Evolutionary conservation across 2,888 invertebrate species (phyloP).

Genomic region (Prosopocoilus inquinatus): DNA sequence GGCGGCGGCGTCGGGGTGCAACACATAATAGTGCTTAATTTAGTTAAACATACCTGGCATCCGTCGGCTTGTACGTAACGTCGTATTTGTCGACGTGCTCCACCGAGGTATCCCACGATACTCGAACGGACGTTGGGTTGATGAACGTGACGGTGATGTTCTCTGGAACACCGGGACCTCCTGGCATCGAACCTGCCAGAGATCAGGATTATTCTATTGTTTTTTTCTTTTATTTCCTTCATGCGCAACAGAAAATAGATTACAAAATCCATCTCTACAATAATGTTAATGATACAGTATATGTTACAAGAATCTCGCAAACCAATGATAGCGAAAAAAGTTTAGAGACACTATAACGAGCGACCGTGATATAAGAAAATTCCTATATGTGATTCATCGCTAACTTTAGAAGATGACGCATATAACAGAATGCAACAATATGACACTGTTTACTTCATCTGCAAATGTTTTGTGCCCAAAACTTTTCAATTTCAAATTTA

Average conservation of each 20-base stretch:
- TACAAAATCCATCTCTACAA: background rate
- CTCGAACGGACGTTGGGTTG: conserved; percentile 80
- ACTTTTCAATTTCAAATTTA: too few relatives aligned
- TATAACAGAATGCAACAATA: too few relatives aligned
- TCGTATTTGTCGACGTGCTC: conserved; percentile 86
- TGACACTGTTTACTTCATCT: too few relatives aligned
- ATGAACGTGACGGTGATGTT: conserved; percentile 88
- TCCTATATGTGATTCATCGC: too few relatives aligned
- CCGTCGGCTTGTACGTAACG: conserved; percentile 86
- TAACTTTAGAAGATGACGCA: too few relatives aligned
- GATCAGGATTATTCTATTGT: background rate
- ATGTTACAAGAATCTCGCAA: too few relatives aligned
- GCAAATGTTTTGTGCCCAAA: too few relatives aligned
- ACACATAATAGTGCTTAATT: background rate
- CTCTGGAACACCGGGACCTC: conserved; percentile 71
- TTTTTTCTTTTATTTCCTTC: background rate
- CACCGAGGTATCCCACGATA: conserved; percentile 82
- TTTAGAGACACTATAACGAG: too few relatives aligned
- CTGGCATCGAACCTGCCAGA: conserved; percentile 71
- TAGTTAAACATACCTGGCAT: conserved; percentile 72
- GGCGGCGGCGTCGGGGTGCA: background rate
- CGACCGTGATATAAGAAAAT: too few relatives aligned
- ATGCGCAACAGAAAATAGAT: background rate
- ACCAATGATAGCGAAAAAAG: too few relatives aligned
- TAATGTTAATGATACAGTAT: too few relatives aligned